phyloP scores from a whole-genome alignment of 2,113 vertebrate genomes.

The Varanus komodoensis region DNA sequence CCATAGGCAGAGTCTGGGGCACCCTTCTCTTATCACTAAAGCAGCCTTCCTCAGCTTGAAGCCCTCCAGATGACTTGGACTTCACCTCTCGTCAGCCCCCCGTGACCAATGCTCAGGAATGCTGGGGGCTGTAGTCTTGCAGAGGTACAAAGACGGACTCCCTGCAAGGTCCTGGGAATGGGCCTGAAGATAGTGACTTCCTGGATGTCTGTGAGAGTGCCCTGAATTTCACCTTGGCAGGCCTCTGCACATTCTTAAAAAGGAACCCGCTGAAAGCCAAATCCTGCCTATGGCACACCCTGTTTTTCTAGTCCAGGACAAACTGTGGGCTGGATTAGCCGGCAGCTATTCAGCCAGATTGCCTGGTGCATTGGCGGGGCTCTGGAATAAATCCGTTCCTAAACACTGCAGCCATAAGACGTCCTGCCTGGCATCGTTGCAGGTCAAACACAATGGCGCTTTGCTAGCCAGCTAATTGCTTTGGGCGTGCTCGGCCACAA shows the following conservation, averaged over 20 bases:
- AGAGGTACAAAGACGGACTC: not conserved
- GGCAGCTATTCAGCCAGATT: not conserved
- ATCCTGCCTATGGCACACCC: not conserved
- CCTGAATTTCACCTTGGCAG: not conserved
- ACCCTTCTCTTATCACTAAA: not conserved
- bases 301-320: not conserved
- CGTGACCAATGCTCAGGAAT: too few relatives aligned
- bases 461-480: conserved; percentile 9
- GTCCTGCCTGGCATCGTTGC: conserved; percentile 11
- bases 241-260: not conserved
- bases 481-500: not conserved
- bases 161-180: not conserved
- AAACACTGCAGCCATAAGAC: not conserved
- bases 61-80: too few relatives aligned
- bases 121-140: too few relatives aligned
- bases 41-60: not conserved
- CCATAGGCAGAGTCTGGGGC: not conserved
- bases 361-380: not conserved
- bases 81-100: too few relatives aligned
- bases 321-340: not conserved
- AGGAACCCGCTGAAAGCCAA: not conserved
- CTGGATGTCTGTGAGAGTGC: not conserved
- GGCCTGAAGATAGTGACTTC: not conserved
- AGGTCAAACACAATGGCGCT: not conserved
- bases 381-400: not conserved